Conservation (phyloP, 1,140 invertebrate species). For the Drosophila ogumai region DNA sequence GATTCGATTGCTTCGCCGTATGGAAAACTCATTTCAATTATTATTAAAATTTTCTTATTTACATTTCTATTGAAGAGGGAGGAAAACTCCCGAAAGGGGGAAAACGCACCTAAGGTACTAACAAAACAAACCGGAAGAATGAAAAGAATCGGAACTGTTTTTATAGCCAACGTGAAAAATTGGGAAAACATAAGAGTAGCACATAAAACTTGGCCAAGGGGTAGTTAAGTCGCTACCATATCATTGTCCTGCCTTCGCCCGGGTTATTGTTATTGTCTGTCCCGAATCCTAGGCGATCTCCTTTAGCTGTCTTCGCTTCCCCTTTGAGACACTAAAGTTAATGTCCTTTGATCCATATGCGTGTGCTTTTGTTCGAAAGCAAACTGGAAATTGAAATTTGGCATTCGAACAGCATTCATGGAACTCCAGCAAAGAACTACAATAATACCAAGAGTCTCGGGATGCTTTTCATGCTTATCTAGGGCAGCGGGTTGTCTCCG, state of each 20-base stretch:
- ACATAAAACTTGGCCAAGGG: conserved; percentile 52
- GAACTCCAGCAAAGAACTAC: conserved; percentile 19
- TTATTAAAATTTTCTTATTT: conserved; percentile 80
- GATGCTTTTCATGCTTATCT: conserved; percentile 63
- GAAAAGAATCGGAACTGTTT: conserved; percentile 44
- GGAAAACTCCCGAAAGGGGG: conserved; percentile 2
- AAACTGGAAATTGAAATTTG: conserved; percentile 72
- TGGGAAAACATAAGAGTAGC: conserved; percentile 70
- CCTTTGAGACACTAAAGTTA: conserved; percentile 58
- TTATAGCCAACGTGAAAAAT: conserved; percentile 65
- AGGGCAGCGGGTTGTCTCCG: conserved; percentile 62
- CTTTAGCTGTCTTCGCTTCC: conserved; percentile 23
- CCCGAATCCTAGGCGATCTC: conserved; percentile 43
- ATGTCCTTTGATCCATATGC: conserved; percentile 61
- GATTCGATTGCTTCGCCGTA: conserved; percentile 20
- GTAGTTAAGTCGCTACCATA: conserved; percentile 51
- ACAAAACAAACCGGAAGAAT: conserved; percentile 44
- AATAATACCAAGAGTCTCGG: conserved; percentile 29
- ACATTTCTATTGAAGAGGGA: conserved; percentile 75
- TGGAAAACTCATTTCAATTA: conserved; percentile 76
- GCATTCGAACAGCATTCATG: conserved; percentile 39
- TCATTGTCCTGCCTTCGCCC: conserved; percentile 35
- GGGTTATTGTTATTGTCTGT: conserved; percentile 42
- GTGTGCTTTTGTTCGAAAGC: conserved; percentile 62
- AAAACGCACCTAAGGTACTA: conserved; percentile 48